Percentiles rank a stretch among this genome's conserved stretches.
Evolutionary conservation across 2,113 vertebrate genomes (phyloP).

Genomic region (Mellivora capensis): DNA sequence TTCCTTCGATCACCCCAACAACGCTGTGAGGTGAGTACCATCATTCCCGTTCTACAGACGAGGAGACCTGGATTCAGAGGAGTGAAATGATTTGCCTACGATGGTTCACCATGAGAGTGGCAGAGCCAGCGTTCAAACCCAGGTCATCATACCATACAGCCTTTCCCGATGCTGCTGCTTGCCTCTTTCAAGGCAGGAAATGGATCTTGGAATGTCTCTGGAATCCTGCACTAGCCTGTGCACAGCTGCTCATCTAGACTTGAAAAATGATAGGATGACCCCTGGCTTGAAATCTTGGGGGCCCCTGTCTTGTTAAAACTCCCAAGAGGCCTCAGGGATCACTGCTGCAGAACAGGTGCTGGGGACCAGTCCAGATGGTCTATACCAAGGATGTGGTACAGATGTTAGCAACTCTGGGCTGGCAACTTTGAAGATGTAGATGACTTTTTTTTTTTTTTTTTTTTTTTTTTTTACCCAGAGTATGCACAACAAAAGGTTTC

Average conservation of each 20-base stretch:
- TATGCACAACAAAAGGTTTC: not conserved
- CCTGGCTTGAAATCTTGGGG: not conserved
- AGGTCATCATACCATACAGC: not conserved
- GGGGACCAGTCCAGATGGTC: not conserved
- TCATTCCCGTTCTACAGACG: not conserved
- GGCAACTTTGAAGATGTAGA: not conserved
- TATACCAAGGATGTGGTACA: not conserved
- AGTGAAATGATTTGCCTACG: not conserved
- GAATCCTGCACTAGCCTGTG: not conserved
- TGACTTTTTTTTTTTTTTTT: not conserved
- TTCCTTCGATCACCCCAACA: not conserved
- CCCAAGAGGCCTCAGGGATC: not conserved
- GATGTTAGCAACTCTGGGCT: not conserved
- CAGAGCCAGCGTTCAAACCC: not conserved
- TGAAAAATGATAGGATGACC: not conserved
- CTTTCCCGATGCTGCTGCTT: not conserved
- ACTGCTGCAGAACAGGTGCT: not conserved
- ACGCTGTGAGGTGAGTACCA: not conserved
- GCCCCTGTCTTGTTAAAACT: not conserved
- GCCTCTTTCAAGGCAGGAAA: not conserved
- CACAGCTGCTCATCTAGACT: not conserved
- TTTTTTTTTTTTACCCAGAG: not conserved
- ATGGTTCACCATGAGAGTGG: not conserved
- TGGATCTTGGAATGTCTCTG: not conserved
- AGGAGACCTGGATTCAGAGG: not conserved